Conservation (phyloP, 2,113 vertebrate genomes). For the Myotis brandtii region DNA sequence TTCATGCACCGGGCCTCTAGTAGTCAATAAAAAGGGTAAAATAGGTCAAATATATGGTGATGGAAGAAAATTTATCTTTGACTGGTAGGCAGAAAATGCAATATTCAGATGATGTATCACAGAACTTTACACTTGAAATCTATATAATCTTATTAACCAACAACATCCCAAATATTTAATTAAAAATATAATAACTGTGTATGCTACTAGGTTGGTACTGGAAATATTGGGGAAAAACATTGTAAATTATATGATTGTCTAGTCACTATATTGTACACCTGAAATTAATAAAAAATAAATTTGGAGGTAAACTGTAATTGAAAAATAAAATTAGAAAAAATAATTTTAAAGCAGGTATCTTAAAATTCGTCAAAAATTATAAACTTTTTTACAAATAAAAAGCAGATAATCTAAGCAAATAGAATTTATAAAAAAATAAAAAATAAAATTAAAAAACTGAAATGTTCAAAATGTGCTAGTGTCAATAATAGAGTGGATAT, state of each 20-base stretch:
- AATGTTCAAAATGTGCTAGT: background rate
- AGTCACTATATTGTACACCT: background rate
- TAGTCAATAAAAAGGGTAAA: background rate
- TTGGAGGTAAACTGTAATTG: background rate
- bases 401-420: too few relatives aligned
- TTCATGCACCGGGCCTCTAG: too few relatives aligned
- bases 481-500: background rate
- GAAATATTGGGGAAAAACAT: background rate
- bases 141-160: background rate
- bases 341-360: background rate
- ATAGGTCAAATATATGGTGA: background rate
- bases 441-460: background rate
- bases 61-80: background rate
- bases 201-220: background rate
- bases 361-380: background rate
- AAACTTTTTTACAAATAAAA: background rate
- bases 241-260: background rate
- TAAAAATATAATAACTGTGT: background rate
- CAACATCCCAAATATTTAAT: background rate
- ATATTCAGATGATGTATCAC: background rate
- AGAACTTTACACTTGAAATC: background rate
- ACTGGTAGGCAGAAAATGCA: background rate
- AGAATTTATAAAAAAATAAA: background rate
- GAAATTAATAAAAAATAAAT: background rate
- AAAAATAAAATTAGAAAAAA: background rate